These are phyloP conservation scores for Brachionus plicatilis DNA, from an alignment of 1,140 invertebrate genomes.

Conservation along the genomic window DNA sequence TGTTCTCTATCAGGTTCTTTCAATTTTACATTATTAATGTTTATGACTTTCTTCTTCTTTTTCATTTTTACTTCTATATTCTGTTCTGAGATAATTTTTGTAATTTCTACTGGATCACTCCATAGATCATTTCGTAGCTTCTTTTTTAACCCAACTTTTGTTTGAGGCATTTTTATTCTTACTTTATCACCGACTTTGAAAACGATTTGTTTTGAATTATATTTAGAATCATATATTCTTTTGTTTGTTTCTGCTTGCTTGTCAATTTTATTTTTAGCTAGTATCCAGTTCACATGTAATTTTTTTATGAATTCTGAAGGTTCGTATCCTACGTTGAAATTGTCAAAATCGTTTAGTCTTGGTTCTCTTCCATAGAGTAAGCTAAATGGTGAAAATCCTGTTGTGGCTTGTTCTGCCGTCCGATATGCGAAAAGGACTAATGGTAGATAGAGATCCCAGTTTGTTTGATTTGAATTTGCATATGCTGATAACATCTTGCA, in stretches of 20 bases:
- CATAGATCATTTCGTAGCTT: neutral
- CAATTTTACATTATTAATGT: neutral
- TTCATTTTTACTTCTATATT: neutral
- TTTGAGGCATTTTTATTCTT: neutral
- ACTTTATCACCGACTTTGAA: neutral
- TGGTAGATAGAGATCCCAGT: slow-evolving; percentile 48
- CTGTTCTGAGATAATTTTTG: neutral
- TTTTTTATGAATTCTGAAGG: neutral
- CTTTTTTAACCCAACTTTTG: slow-evolving; percentile 3
- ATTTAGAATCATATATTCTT: slow-evolving; percentile 15
- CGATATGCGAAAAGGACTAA: slow-evolving; percentile 47
- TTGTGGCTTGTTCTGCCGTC: slow-evolving; percentile 44
- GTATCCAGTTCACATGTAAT: neutral
- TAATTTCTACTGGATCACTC: neutral
- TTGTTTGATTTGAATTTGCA: slow-evolving; percentile 44
- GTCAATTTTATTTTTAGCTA: neutral
- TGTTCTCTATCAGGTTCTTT: neutral
- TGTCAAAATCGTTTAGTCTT: neutral
- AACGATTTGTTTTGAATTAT: neutral
- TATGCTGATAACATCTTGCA: slow-evolving; percentile 41
- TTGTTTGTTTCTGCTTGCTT: neutral
- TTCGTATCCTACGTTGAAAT: neutral
- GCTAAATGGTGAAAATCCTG: slow-evolving; percentile 46
- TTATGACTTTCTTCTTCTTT: neutral
- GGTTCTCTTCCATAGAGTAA: slow-evolving; percentile 45